These are phyloP conservation scores for Anaspis maculata DNA, from an alignment of 2,888 invertebrate species.

Conservation along the genomic window DNA sequence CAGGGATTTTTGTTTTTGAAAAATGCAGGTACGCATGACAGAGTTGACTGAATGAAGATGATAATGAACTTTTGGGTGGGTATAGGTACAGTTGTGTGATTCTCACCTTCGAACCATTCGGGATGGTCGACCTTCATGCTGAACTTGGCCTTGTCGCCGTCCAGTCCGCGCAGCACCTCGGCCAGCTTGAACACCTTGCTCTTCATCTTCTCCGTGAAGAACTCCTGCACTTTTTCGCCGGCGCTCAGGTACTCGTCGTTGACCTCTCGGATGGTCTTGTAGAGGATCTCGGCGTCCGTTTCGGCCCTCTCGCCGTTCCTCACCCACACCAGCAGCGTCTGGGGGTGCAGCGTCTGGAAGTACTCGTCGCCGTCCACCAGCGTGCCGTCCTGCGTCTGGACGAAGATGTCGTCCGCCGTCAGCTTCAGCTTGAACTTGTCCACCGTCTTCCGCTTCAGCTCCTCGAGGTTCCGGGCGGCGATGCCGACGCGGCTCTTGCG, in stretches of 20 bases:
- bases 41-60: too few relatives aligned
- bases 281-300: constrained; percentile 61
- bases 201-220: constrained; percentile 61
- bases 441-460: constrained; percentile 60
- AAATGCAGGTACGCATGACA: too few relatives aligned
- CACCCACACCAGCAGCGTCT: constrained; percentile 60
- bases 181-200: constrained; percentile 46
- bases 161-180: constrained; percentile 39
- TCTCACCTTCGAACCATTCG: constrained; percentile 71
- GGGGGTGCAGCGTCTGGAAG: constrained; percentile 62
- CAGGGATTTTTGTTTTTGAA: too few relatives aligned
- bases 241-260: constrained; percentile 62
- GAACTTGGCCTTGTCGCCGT: constrained; percentile 49
- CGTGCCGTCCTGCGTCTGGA: constrained; percentile 55
- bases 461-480: constrained; percentile 57
- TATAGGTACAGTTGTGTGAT: not conserved
- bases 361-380: constrained; percentile 69
- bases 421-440: constrained; percentile 46
- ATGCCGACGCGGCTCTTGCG: constrained; percentile 62
- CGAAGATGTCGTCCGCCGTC: constrained; percentile 28
- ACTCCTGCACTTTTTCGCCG: constrained; percentile 63
- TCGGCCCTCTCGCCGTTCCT: constrained; percentile 37
- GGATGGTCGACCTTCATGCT: constrained; percentile 59
- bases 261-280: constrained; percentile 58
- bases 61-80: too few relatives aligned